These are phyloP conservation scores for Sphaeramia orbicularis DNA, from an alignment of 2,797 vertebrate species.

Conservation along the genomic window DNA sequence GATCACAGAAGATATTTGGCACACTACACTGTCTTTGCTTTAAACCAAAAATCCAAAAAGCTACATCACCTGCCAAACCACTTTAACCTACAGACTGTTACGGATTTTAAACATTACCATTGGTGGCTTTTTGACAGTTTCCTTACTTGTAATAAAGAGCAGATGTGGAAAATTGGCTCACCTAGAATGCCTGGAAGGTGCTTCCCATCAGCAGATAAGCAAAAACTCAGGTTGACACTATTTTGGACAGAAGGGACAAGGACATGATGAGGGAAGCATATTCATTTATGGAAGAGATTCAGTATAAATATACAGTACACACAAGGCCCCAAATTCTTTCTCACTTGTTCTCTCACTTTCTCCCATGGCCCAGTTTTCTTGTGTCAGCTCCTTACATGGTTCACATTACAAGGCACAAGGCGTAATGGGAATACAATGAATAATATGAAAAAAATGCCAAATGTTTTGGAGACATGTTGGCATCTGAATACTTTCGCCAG, in stretches of 20 bases:
- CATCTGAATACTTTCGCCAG: conserved; percentile 54
- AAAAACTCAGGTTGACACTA: conserved; percentile 96
- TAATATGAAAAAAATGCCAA: conserved; percentile 56
- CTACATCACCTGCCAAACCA: conserved; percentile 39
- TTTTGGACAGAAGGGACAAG: conserved; percentile 61
- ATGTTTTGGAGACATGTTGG: conserved; percentile 50
- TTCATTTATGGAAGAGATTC: conserved; percentile 50
- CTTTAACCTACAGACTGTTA: conserved; percentile 31
- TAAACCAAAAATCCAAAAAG: conserved; percentile 38
- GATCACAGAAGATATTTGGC: conserved; percentile 34
- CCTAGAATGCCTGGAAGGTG: conserved; percentile 89
- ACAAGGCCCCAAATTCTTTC: conserved; percentile 41
- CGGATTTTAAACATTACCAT: conserved; percentile 41
- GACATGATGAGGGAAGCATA: conserved; percentile 60
- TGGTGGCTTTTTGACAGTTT: conserved; percentile 46
- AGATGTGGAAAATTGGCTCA: conserved; percentile 83
- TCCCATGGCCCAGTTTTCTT: conserved; percentile 31
- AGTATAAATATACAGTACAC: conserved; percentile 37
- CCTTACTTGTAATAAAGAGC: conserved; percentile 53
- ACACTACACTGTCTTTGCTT: conserved; percentile 12
- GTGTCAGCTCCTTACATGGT: conserved; percentile 63
- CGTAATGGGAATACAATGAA: conserved; percentile 52
- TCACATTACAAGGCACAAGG: conserved; percentile 50
- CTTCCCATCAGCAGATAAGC: conserved; percentile 92
- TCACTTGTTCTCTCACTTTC: conserved; percentile 36